These are phyloP conservation scores for Acrobeloides nanus DNA, from an alignment of 2,888 invertebrate genomes.

Conservation along the genomic window DNA sequence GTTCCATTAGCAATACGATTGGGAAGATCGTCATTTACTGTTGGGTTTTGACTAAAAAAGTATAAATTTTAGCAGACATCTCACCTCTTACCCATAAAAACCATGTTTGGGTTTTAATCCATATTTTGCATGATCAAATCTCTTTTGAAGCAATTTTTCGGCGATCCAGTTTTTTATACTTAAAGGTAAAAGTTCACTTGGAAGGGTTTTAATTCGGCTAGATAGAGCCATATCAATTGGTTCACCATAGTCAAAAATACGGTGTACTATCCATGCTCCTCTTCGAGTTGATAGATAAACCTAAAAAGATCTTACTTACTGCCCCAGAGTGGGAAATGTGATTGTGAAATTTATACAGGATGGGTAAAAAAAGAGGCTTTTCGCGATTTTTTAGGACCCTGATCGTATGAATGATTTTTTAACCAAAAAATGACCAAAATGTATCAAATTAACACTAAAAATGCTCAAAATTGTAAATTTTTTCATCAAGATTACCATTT, in stretches of 20 bases:
- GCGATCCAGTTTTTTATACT: constrained; percentile 21
- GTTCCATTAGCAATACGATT: constrained; percentile 54
- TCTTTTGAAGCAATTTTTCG: constrained; percentile 16
- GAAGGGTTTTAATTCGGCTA: constrained; percentile 12
- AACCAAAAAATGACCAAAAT: too few relatives aligned
- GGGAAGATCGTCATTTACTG: constrained; percentile 57
- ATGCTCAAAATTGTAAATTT: too few relatives aligned
- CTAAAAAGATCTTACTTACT: too few relatives aligned
- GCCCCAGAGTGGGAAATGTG: too few relatives aligned
- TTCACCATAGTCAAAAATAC: constrained; percentile 55
- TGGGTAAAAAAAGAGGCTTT: too few relatives aligned
- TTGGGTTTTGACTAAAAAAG: constrained; percentile 28
- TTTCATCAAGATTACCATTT: too few relatives aligned
- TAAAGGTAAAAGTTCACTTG: constrained; percentile 17
- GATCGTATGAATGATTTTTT: too few relatives aligned
- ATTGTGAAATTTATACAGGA: too few relatives aligned
- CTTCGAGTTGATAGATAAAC: constrained; percentile 57
- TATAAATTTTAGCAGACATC: too few relatives aligned
- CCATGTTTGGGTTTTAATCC: constrained; percentile 54
- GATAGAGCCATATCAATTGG: constrained; percentile 19
- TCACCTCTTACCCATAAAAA: constrained; percentile 12
- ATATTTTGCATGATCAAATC: constrained; percentile 54
- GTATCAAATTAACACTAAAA: too few relatives aligned
- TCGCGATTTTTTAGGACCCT: too few relatives aligned
- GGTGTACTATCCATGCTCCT: constrained; percentile 58